These are phyloP conservation scores for Deilephila porcellus DNA, from an alignment of 2,888 invertebrate species.

Conservation along the genomic window DNA sequence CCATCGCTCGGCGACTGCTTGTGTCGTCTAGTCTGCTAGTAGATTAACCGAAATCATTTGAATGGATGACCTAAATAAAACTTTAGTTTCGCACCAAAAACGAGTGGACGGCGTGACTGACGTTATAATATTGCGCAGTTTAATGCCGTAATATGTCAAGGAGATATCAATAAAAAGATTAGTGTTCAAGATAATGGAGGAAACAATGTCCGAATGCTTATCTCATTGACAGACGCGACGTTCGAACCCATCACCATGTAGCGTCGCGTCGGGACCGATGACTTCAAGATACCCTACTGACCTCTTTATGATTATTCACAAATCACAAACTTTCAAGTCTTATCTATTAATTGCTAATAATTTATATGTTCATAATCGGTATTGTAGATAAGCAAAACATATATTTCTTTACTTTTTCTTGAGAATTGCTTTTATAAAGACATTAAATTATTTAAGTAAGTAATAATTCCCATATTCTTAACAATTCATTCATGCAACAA, in stretches of 20 bases:
- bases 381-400: not conserved
- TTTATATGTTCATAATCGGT: not conserved
- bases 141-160: conserved; percentile 69
- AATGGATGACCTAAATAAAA: conserved; percentile 48
- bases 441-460: too few species aligned
- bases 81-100: conserved; percentile 40
- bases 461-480: too few species aligned
- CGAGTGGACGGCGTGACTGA: conserved; percentile 34
- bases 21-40: conserved; percentile 32
- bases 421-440: too few species aligned
- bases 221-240: conserved; percentile 46
- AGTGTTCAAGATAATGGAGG: conserved; percentile 49
- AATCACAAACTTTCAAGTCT: conserved; percentile 34
- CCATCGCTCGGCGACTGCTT: conserved; percentile 13
- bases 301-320: conserved; percentile 57
- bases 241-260: conserved; percentile 43
- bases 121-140: conserved; percentile 59
- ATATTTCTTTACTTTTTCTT: not conserved
- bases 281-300: conserved; percentile 63
- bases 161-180: conserved; percentile 56
- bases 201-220: conserved; percentile 56
- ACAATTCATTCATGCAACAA: too few species aligned
- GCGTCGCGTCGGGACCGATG: conserved; percentile 39
- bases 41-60: conserved; percentile 49
- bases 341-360: conserved; percentile 26